Base-by-base conservation (phyloP, 2,888 invertebrate species). In the Pachliopta kotzebuea region DNA sequence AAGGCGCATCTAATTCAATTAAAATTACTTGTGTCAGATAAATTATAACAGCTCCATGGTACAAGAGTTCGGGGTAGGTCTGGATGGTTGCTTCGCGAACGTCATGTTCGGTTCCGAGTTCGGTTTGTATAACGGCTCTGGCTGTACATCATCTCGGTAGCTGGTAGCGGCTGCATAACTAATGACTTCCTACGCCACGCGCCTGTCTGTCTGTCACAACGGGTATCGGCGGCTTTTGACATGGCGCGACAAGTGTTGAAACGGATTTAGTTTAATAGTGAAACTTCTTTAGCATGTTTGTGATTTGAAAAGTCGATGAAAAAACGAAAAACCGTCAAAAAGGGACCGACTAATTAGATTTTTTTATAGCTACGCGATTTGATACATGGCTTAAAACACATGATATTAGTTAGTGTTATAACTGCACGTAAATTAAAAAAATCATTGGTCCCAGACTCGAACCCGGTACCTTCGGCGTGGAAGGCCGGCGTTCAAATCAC, bases 191-290 rank as follows among this genome's bases (percentile, higher is more conserved):
- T 76, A 72, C 72, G 72, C 67, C 67, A 69, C 71, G 72, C 72
- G 76, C 71, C 76, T 74, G 75, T 74, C 73, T 72, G 76, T 76
- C 75, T 76, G 75, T 76, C 76, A 75, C 72, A 74, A 72, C 67
- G 65, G 37, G 71, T 71, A 72, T 74, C 69, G 72, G 74, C 67
- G 68, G 61, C 69, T 63, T 73, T 72, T 74, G 72, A 75, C 68
- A 62, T 57, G 60, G 63, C 61, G 52, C 29, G 52, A 23, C 56
- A 42, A 67, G 57, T 69, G 58, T 72, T 72, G 75, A 75, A 49
- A 56, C 42, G 66, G 69, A 67, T 29, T 45, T 18, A 55, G n/a
- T n/a, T n/a, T n/a, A n/a, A n/a, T n/a, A n/a, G n/a, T n/a, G n/a
- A n/a, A n/a, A n/a, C n/a, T n/a, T n/a, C n/a, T n/a, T n/a, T n/a